Evolutionary conservation across 1,140 invertebrate species (phyloP), one percentile per base, ranked within the genome.

Genomic region (Plectrocnemia conspersa): DNA sequence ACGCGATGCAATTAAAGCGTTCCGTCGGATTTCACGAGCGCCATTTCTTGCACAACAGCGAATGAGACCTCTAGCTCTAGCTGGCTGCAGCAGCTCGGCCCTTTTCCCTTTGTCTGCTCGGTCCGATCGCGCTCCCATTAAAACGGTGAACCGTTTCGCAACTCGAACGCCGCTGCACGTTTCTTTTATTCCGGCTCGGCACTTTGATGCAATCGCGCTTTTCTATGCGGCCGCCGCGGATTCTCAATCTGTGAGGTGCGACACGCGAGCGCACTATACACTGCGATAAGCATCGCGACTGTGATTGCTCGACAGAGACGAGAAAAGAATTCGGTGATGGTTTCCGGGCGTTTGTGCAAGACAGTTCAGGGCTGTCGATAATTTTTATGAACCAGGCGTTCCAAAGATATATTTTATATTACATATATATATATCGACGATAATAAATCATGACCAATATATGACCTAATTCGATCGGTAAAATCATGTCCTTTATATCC

Each of bases 1-100:
- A 61, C 38, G 36, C 41, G 46, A 44, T 60, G 59, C 59, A 57
- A 61, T 61, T 61, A 57, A 56, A 50, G 40, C 45, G 36, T 33
- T 52, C 56, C 58, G 54, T 45, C 41, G 38, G 54, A 53, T 60
- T 60, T 56, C 54, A 42, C 54, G 54, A 45, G 48, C 29, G 24
- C 25, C n/a, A n/a, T n/a, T n/a, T 32, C 10, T 52, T 29, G 49
- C 38, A 48, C 24, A 29, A 11, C 29, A 13, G 22, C 11, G n/a
- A 15, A 2, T 19, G 47, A 16, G 18, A 11, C 22, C 9, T 27
- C 13, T 15, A 16, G 15, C 27, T n/a, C n/a, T n/a, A 11, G 21
- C 44, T 1, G 16, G 11, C 3, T 41, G 45, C 32, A 22, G 47
- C 47, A 24, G 18, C 35, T 13, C 35, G 35, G 29, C 45, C 19